These are phyloP conservation scores for Drosophila melanocephala DNA, from an alignment of 2,888 invertebrate species.

Conservation along the genomic window DNA sequence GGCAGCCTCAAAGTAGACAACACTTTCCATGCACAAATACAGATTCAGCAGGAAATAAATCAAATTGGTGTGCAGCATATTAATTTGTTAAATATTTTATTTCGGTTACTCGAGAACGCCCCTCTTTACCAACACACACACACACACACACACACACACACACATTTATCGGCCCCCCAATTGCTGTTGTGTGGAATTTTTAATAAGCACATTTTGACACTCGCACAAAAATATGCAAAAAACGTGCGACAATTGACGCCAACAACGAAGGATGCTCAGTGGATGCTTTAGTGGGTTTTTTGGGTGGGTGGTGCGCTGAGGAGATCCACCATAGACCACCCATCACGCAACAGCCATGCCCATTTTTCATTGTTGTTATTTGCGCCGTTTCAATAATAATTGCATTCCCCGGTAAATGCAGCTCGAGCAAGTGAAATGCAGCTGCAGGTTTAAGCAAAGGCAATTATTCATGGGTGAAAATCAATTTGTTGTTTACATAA, in stretches of 20 bases:
- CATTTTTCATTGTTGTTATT: constrained; percentile 46
- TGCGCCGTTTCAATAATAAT: constrained; percentile 76
- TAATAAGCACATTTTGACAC: constrained; percentile 83
- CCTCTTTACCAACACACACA: neutral
- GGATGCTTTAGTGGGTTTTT: neutral
- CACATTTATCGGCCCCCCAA: neutral
- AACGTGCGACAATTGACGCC: constrained; percentile 82
- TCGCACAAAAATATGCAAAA: constrained; percentile 66
- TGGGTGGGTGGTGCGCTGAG: neutral
- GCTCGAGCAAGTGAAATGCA: constrained; percentile 8
- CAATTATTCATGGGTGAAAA: constrained; percentile 83
- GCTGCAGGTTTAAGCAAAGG: constrained; percentile 26
- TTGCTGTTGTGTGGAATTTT: constrained; percentile 65
- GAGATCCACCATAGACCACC: neutral
- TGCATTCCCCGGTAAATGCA: constrained; percentile 60
- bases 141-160: too few species aligned
- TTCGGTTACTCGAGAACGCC: neutral
- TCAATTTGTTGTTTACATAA: constrained; percentile 84
- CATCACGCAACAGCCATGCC: neutral
- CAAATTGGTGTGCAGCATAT: constrained; percentile 19
- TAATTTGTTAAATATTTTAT: constrained; percentile 41
- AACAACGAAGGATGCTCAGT: constrained; percentile 4
- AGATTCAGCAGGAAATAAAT: constrained; percentile 12
- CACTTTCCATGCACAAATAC: neutral
- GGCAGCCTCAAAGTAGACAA: constrained; percentile 43